phyloP scores from a whole-genome alignment of 1,140 invertebrate genomes.

The Campodea augens region DNA sequence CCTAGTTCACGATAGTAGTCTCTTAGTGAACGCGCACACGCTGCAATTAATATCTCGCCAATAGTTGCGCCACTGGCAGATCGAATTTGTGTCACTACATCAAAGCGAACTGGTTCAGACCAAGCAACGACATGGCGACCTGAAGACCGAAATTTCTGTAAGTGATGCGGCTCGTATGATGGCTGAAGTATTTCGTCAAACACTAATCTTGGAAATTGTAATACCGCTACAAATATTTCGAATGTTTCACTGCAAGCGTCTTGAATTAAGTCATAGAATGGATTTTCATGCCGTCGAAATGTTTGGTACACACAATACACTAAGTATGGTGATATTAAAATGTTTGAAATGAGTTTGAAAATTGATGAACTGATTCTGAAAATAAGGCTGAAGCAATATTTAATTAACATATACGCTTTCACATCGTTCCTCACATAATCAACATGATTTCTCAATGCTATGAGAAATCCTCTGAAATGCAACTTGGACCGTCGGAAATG shows the following conservation, averaged over 20 bases:
- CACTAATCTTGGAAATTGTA: not conserved
- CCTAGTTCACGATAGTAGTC: conserved; percentile 37
- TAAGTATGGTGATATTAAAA: too few species aligned
- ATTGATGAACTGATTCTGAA: too few species aligned
- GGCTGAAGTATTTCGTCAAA: conserved; percentile 18
- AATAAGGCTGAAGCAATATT: too few species aligned
- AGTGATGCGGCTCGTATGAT: conserved; percentile 15
- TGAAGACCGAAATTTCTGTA: conserved; percentile 47
- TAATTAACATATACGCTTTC: too few species aligned
- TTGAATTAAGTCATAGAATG: not conserved
- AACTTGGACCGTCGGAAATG: too few species aligned
- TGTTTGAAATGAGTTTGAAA: too few species aligned
- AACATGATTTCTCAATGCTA: too few species aligned
- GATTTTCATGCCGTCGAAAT: not conserved
- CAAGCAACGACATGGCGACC: conserved; percentile 58
- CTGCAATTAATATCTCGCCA: conserved; percentile 39
- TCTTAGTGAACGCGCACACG: conserved; percentile 36
- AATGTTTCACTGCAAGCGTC: not conserved
- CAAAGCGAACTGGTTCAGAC: conserved; percentile 40
- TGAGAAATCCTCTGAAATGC: too few species aligned
- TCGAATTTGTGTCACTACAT: conserved; percentile 32
- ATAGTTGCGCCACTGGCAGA: conserved; percentile 38
- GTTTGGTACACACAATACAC: too few species aligned
- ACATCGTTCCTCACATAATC: too few species aligned
- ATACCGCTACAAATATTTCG: not conserved